Conservation (phyloP, 2,113 vertebrate genomes). For the Numida meleagris region DNA sequence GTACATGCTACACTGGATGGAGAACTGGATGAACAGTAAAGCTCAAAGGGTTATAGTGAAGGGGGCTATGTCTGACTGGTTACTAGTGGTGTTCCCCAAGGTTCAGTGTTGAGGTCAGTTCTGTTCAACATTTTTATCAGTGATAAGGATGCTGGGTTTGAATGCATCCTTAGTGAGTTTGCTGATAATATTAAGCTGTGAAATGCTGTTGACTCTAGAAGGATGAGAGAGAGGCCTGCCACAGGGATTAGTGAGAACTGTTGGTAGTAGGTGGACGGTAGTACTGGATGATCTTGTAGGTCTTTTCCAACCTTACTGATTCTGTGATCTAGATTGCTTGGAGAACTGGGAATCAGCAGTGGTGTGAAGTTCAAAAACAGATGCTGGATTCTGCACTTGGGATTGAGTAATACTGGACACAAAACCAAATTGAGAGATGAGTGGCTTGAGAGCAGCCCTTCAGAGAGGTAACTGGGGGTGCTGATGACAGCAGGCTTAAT, state of each 20-base stretch:
- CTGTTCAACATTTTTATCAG: not conserved
- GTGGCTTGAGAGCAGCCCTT: not conserved
- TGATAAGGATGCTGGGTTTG: not conserved
- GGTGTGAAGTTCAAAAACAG: not conserved
- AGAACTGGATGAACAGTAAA: not conserved
- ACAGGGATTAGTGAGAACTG: too few species aligned
- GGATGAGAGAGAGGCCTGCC: not conserved
- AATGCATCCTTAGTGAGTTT: not conserved
- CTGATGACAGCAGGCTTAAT: not conserved
- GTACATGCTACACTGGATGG: not conserved
- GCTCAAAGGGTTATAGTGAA: not conserved
- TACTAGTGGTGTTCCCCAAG: not conserved
- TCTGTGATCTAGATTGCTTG: not conserved
- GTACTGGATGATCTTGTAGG: too few species aligned
- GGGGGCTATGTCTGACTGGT: not conserved
- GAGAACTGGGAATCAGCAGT: not conserved
- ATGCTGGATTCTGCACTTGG: not conserved
- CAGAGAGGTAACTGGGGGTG: not conserved
- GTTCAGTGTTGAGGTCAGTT: not conserved
- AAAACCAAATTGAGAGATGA: not conserved
- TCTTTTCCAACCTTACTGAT: too few species aligned
- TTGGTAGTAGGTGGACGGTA: too few species aligned
- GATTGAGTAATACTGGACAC: not conserved
- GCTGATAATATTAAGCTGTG: not conserved
- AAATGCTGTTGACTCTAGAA: not conserved